phyloP scores from a whole-genome alignment of 2,797 vertebrate species.

The Trematomus bernacchii region DNA sequence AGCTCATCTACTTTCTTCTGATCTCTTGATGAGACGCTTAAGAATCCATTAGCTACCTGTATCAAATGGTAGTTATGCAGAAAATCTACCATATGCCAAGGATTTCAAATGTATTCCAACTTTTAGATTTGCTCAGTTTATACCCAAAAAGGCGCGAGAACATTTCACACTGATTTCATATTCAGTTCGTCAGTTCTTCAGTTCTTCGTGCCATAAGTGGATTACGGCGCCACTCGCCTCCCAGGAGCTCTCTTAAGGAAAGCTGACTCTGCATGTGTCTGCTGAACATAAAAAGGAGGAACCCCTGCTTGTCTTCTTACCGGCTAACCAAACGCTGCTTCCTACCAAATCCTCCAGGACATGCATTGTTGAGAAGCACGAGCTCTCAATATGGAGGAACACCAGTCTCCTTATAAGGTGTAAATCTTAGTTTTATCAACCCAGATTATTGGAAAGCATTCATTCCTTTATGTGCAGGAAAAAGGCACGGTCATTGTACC shows the following conservation, averaged over 20 bases:
- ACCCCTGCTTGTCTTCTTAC: constrained; percentile 14
- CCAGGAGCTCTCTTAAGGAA: constrained; percentile 1
- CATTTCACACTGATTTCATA: constrained; percentile 6
- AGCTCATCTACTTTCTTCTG: neutral
- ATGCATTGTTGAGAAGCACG: constrained; percentile 1
- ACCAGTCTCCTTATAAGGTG: neutral
- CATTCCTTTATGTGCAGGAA: neutral
- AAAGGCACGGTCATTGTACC: neutral
- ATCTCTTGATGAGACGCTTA: neutral
- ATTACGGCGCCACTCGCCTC: constrained; percentile 7
- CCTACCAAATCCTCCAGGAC: constrained; percentile 16
- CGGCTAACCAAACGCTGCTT: neutral
- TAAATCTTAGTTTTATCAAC: neutral
- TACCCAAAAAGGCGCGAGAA: neutral
- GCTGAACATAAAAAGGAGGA: constrained; percentile 1
- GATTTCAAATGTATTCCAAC: neutral
- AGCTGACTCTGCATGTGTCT: constrained; percentile 8
- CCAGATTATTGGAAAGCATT: constrained; percentile 6
- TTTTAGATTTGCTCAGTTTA: neutral
- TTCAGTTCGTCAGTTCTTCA: constrained; percentile 13
- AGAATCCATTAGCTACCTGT: neutral
- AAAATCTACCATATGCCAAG: neutral
- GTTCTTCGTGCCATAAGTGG: constrained; percentile 17
- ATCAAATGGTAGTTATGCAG: neutral
- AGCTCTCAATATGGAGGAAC: neutral